Percentiles rank a stretch among this genome's conserved stretches.
Conservation (phyloP, 92 coral and sea anemone genomes). For the Galaxea fascicularis region DNA sequence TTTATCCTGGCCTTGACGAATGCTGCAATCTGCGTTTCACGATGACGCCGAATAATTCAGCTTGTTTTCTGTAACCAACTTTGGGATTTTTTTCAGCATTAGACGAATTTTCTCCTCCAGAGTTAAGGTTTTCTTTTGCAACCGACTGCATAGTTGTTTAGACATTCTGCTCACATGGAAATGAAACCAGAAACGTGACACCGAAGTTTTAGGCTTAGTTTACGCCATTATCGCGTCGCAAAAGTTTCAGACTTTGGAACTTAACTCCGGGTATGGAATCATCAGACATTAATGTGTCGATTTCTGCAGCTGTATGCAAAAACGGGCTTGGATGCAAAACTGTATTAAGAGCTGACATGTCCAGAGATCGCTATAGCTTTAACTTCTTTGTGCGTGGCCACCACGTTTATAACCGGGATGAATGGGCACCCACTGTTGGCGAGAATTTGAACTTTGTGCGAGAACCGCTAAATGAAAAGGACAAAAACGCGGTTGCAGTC, state of each 20-base stretch:
- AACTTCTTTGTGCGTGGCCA: constrained; percentile 22
- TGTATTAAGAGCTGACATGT: constrained; percentile 16
- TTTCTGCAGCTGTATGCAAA: constrained; percentile 21
- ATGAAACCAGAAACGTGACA: constrained; percentile 25
- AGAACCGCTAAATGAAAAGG: constrained; percentile 17
- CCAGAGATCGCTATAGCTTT: constrained; percentile 13
- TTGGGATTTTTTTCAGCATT: constrained; percentile 43
- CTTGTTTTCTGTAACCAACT: constrained; percentile 53
- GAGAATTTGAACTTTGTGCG: constrained; percentile 7
- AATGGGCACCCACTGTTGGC: constrained; percentile 12
- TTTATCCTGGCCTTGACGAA: constrained; percentile 36
- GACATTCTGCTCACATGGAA: constrained; percentile 30
- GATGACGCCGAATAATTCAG: constrained; percentile 33
- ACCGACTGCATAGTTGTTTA: constrained; percentile 3
- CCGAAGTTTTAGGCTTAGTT: constrained; percentile 20
- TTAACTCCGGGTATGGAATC: constrained; percentile 21
- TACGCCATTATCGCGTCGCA: constrained; percentile 16
- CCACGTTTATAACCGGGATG: constrained; percentile 23
- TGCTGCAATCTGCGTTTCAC: constrained; percentile 39
- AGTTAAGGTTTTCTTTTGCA: constrained; percentile 43
- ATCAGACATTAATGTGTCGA: constrained; percentile 19
- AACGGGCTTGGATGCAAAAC: constrained; percentile 22
- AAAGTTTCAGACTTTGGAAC: constrained; percentile 17
- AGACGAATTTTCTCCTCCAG: constrained; percentile 32
- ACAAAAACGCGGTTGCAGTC: constrained; percentile 23